A percentile compares a stretch with the other conserved stretches of the same genome.
Evolutionary conservation across 2,888 invertebrate genomes (phyloP).

Genomic region (Orthonevra nobilis): DNA sequence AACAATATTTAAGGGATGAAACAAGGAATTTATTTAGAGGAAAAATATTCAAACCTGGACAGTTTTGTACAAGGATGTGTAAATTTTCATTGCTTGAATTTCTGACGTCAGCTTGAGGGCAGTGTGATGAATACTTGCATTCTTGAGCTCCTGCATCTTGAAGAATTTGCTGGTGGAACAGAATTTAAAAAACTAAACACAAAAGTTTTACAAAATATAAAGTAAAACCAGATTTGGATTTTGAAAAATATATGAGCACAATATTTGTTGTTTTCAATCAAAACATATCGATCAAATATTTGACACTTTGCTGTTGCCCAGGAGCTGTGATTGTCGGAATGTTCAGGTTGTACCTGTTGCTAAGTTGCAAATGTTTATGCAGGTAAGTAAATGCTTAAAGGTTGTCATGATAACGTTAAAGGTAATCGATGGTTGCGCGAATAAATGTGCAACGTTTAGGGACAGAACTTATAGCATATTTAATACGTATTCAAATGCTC

Average conservation of each 20-base stretch:
- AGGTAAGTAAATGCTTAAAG: no score
- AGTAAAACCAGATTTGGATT: neutral
- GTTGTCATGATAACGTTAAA: no score
- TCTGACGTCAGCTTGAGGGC: slow-evolving; percentile 90
- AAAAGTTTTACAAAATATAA: neutral
- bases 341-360: slow-evolving; percentile 21
- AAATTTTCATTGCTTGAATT: slow-evolving; percentile 87
- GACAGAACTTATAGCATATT: no score
- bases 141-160: slow-evolving; percentile 79
- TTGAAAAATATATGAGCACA: neutral
- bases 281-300: slow-evolving; percentile 59
- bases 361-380: no score
- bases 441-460: no score
- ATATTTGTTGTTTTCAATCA: neutral
- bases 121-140: slow-evolving; percentile 84
- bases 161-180: neutral
- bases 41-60: slow-evolving; percentile 84
- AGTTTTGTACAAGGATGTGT: slow-evolving; percentile 88
- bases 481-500: no score
- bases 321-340: slow-evolving; percentile 42
- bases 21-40: neutral
- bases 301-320: slow-evolving; percentile 35
- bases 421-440: no score
- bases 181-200: neutral
- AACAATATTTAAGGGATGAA: neutral